phyloP scores from a whole-genome alignment of 2,113 vertebrate genomes.

The Lanius collurio region DNA sequence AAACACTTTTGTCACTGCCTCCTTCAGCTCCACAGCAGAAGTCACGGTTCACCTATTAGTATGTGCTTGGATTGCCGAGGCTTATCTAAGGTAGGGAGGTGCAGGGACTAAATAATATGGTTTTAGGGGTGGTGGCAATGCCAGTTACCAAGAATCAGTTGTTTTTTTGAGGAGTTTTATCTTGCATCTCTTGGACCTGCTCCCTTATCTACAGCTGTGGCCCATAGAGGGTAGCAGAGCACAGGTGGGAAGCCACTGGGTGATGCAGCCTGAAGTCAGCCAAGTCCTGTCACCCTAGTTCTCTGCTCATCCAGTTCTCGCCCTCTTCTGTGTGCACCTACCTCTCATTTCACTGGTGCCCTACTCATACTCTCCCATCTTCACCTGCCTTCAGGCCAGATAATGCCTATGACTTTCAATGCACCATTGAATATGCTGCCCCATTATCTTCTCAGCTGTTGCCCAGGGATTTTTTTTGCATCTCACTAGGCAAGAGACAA shows the following conservation, averaged over 20 bases:
- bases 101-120: not conserved
- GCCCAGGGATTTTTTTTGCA: not conserved
- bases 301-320: not conserved
- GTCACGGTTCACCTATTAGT: not conserved
- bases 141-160: not conserved
- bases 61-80: not conserved
- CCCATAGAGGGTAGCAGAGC: constrained; percentile 19
- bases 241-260: not conserved
- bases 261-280: not conserved
- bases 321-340: not conserved
- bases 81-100: not conserved
- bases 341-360: not conserved
- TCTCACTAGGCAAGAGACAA: not conserved
- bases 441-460: not conserved
- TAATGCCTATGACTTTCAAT: not conserved
- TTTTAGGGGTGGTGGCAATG: not conserved
- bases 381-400: not conserved
- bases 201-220: not conserved
- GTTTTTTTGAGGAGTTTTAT: not conserved
- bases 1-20: not conserved
- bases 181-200: not conserved
- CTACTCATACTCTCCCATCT: not conserved
- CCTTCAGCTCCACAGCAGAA: not conserved
- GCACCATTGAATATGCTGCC: not conserved
- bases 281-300: not conserved